Conservation (phyloP, 2,888 invertebrate species). For the Heliconius ethilla region DNA sequence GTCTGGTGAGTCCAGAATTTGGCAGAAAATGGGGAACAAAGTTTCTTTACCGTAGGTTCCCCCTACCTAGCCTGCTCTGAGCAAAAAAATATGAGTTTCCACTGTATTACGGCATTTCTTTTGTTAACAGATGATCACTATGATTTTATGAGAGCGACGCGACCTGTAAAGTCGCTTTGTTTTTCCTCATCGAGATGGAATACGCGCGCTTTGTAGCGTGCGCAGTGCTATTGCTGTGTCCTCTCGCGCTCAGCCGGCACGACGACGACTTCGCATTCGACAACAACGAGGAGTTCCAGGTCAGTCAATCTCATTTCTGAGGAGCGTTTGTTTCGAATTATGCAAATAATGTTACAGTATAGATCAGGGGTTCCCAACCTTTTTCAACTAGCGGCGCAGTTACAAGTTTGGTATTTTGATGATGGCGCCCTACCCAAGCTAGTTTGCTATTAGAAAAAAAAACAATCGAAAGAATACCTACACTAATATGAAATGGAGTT, state of each 20-base stretch:
- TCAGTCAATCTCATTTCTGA: constrained; percentile 47
- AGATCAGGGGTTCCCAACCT: too few relatives aligned
- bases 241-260: constrained; percentile 71
- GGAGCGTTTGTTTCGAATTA: constrained; percentile 20
- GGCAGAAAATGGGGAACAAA: too few relatives aligned
- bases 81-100: background rate
- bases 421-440: too few relatives aligned
- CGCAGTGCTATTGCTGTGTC: constrained; percentile 69
- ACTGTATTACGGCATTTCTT: constrained; percentile 16
- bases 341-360: constrained; percentile 25
- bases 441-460: too few relatives aligned
- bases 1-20: too few relatives aligned
- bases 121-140: constrained; percentile 68
- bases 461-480: too few relatives aligned
- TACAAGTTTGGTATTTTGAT: too few relatives aligned
- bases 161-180: constrained; percentile 47
- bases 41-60: too few relatives aligned
- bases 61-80: too few relatives aligned
- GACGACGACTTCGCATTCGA: constrained; percentile 80
- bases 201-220: constrained; percentile 65
- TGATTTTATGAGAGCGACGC: constrained; percentile 71
- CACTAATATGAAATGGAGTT: too few relatives aligned
- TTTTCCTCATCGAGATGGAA: constrained; percentile 59
- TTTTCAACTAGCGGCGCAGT: too few relatives aligned
- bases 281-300: constrained; percentile 77